phyloP scores from a whole-genome alignment of 2,113 vertebrate genomes.

The Camelus bactrianus region DNA sequence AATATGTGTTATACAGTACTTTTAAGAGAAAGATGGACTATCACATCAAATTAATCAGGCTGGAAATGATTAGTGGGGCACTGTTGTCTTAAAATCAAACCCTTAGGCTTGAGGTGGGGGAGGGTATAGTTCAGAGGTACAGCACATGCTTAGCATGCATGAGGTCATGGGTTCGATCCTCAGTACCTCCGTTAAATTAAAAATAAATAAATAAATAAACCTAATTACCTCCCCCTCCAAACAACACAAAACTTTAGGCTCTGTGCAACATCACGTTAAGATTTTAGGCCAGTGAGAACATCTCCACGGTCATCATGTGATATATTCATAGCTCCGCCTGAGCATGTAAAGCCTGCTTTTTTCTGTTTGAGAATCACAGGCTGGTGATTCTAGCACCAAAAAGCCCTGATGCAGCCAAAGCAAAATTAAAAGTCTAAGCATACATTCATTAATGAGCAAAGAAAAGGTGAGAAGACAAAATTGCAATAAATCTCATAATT shows the following conservation, averaged over 20 bases:
- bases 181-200: no score
- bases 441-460: not conserved
- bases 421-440: not conserved
- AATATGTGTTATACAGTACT: conserved; percentile 48
- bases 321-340: not conserved
- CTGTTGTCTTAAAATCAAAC: not conserved
- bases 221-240: no score
- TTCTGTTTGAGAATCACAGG: not conserved
- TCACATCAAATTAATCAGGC: conserved; percentile 46
- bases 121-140: no score
- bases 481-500: not conserved
- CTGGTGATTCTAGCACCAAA: not conserved
- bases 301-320: not conserved
- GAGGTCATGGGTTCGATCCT: no score
- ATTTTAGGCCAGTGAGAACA: not conserved
- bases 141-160: no score
- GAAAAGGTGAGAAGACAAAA: not conserved
- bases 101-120: not conserved
- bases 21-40: conserved; percentile 60
- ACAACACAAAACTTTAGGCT: not conserved
- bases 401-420: not conserved
- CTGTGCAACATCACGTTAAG: not conserved
- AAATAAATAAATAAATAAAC: no score
- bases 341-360: not conserved
- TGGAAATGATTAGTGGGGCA: not conserved